Evolutionary conservation across 1,140 invertebrate genomes (phyloP).

Genomic region (Drosophila mauritiana): DNA sequence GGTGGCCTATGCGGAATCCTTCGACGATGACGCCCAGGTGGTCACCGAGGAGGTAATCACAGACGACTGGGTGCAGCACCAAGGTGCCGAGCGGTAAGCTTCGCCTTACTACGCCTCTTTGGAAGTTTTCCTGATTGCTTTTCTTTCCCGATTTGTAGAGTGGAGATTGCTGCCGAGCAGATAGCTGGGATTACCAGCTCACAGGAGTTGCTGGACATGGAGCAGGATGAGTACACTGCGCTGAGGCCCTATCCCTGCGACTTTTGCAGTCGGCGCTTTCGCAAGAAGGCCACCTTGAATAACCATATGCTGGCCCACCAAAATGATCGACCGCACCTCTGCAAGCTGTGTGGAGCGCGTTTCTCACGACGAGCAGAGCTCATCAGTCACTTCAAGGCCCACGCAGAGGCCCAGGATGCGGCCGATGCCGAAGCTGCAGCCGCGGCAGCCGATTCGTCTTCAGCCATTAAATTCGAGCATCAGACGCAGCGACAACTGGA

Average conservation of each 20-base stretch:
- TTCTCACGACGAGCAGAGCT: conserved; percentile 91
- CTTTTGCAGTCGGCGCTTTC: conserved; percentile 92
- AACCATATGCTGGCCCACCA: conserved; percentile 94
- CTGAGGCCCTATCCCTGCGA: conserved; percentile 93
- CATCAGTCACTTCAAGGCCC: conserved; percentile 92
- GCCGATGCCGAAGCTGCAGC: conserved; percentile 85
- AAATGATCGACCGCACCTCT: conserved; percentile 90
- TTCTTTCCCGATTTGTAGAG: conserved; percentile 75
- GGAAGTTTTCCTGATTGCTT: too few species aligned
- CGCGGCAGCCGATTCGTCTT: conserved; percentile 45
- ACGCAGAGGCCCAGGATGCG: conserved; percentile 87
- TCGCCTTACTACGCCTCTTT: background rate
- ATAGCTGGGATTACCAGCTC: conserved; percentile 85
- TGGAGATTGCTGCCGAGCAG: conserved; percentile 89
- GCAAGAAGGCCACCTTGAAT: conserved; percentile 92
- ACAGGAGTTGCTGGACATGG: conserved; percentile 89
- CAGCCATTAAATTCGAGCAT: conserved; percentile 59
- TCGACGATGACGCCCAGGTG: conserved; percentile 78
- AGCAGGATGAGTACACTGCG: conserved; percentile 92
- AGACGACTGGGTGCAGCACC: conserved; percentile 90
- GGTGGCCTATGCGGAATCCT: conserved; percentile 85
- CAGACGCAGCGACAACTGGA: conserved; percentile 55
- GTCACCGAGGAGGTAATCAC: conserved; percentile 92
- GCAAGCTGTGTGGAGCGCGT: conserved; percentile 91
- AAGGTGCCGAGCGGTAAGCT: conserved; percentile 89